Percentiles rank a stretch among this genome's conserved stretches.
Evolutionary conservation across 2,797 vertebrate genomes (phyloP).

Genomic region (Carcharodon carcharias): DNA sequence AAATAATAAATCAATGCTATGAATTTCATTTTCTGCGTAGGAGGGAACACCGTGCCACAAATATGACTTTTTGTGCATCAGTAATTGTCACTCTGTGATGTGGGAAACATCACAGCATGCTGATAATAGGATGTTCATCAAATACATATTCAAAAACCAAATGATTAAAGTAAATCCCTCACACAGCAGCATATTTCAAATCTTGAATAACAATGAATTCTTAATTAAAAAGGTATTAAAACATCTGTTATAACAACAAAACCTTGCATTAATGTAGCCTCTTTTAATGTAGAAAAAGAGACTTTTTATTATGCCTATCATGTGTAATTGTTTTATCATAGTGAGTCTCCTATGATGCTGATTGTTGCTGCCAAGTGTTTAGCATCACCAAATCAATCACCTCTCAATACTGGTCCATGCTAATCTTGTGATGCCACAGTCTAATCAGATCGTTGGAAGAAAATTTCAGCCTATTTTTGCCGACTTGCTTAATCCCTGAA

Average conservation of each 20-base stretch:
- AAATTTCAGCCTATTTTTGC: neutral
- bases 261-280: neutral
- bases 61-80: constrained; percentile 20
- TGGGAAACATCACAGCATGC: neutral
- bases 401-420: neutral
- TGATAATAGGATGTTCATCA: neutral
- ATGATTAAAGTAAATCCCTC: constrained; percentile 27
- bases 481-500: neutral
- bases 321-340: neutral
- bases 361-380: neutral
- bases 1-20: constrained; percentile 36
- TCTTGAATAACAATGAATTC: constrained; percentile 5
- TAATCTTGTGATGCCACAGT: neutral
- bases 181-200: neutral
- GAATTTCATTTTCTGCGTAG: constrained; percentile 33
- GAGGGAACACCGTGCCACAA: constrained; percentile 14
- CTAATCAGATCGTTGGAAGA: neutral
- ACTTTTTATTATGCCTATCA: neutral
- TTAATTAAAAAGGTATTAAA: neutral
- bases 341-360: neutral
- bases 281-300: neutral
- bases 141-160: constrained; percentile 29
- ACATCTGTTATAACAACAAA: neutral
- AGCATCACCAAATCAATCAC: neutral
- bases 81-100: constrained; percentile 24